Base-by-base conservation (phyloP, 1,140 invertebrate genomes). In the Drosophila athabasca region DNA sequence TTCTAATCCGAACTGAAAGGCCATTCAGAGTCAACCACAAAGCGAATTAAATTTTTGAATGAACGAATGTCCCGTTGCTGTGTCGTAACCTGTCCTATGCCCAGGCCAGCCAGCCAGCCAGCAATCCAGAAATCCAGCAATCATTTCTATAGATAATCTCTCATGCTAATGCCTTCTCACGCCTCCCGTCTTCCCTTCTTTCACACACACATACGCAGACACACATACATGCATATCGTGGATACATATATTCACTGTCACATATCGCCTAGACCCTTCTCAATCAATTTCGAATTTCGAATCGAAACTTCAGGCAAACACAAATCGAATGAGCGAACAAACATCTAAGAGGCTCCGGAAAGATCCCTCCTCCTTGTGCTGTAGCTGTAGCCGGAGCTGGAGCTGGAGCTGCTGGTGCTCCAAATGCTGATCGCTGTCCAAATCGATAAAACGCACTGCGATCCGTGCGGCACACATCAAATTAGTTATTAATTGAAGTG, bases 401-500 rank as follows among this genome's bases (percentile, higher is more conserved):
- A 24, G 22, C 22, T 43, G 49, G 8, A 6, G 24, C 41, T 29
- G 57, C 43, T 72, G 72, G 50, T 81, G 82, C 82, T 82, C 82
- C 82, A 82, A 77, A 78, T 82, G 73, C 82, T 76, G 82, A 84
- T 67, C 69, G 81, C 81, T 84, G 81, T 85, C 81, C 82, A 67
- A 87, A 87, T 87, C 82, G 78, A 85, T 85, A 87, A 85, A 87
- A 78, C 87, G 78, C 81, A 87, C 69, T 74, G 81, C 82, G 78
- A 82, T 87, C 81, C 77, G 76, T 70, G 79, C 81, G 81, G 81
- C 81, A 87, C 82, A 87, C 83, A 87, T 87, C 82, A 87, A 87
- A 87, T 87, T 87, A 87, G 82, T 87, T 87, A 87, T 87, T 87
- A 87, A 87, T 87, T 87, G 83, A 87, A 82, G 82, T 87, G 82